Evolutionary conservation across 2,113 vertebrate genomes (phyloP), one percentile per base, ranked within the genome.

Genomic region (Burhinus oedicnemus): DNA sequence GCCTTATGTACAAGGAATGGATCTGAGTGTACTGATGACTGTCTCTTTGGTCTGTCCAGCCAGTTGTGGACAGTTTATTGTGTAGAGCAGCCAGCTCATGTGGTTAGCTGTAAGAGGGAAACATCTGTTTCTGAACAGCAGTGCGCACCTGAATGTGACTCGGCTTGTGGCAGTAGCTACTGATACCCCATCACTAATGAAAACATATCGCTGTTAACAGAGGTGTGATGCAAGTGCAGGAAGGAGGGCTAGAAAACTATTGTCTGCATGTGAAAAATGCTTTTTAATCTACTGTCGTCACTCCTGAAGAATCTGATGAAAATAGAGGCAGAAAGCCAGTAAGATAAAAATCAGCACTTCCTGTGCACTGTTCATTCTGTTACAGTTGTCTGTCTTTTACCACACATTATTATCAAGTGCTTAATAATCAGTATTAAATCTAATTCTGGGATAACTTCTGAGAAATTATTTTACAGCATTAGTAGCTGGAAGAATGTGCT

Each of bases 271-370:
- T n/a, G 76, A 82, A 80, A 83, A 66, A 29, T 5, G 17, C 21
- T 69, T 62, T 71, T 62, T 58, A 66, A 65, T 89, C 1, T 15
- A 20, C 58, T 81, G 49, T 49, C 36, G 61, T 78, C 57, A 21
- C 12, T 76, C 27, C 36, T 69, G 49, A 82, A 83, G 38, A 71
- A 76, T 66, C 27, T 62, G 27, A 34, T 86, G 71, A 61, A 90
- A 71, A 64, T 2, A 42, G 32, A 52, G 38, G 83, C 72, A 90
- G 69, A 95, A 96, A 89, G 80, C 38, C 88, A 87, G 55, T 19
- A 62, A 75, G 77, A 93, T 74, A 77, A 90, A 92, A 77, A 81
- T 71, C 76, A 87, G 88, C 55, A 34, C 15, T 93, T 96, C 57
- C 68, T 61, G 17, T 55, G 38, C 11, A 6, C 45, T 83, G 26